Evolutionary conservation across 2,888 invertebrate species (phyloP).

Genomic region (Periphyllus acericola): DNA sequence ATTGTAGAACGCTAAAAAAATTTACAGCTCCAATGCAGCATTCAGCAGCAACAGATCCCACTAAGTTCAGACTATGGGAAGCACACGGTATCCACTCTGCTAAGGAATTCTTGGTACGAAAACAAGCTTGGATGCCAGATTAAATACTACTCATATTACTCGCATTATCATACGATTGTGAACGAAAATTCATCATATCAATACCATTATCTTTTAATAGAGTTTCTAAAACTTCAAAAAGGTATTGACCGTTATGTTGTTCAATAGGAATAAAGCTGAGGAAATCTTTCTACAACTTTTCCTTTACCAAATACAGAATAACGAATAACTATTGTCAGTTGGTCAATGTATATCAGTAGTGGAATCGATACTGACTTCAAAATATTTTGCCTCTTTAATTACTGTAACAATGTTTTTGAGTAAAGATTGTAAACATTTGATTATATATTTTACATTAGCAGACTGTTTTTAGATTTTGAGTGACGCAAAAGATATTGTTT

Average conservation of each 20-base stretch:
- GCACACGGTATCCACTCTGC: no score
- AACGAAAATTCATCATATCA: not conserved
- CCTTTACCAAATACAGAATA: not conserved
- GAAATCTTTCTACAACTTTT: not conserved
- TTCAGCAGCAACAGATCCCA: no score
- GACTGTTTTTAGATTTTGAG: no score
- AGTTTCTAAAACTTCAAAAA: not conserved
- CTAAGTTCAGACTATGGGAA: no score
- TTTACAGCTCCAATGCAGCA: no score
- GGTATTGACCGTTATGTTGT: slow-evolving; percentile 13
- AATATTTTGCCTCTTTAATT: no score
- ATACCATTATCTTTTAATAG: not conserved
- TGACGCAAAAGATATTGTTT: no score
- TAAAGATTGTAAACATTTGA: no score
- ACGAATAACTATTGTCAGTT: not conserved
- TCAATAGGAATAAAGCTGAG: slow-evolving; percentile 9
- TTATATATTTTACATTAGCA: no score
- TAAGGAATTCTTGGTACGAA: no score
- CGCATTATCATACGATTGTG: not conserved
- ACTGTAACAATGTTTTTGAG: no score
- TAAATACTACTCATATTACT: not conserved
- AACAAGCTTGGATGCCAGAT: not conserved
- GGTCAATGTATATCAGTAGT: not conserved
- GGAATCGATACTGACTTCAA: not conserved
- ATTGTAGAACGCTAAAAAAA: no score